Conservation (phyloP, 2,113 vertebrate genomes). For the Actenoides hombroni region DNA sequence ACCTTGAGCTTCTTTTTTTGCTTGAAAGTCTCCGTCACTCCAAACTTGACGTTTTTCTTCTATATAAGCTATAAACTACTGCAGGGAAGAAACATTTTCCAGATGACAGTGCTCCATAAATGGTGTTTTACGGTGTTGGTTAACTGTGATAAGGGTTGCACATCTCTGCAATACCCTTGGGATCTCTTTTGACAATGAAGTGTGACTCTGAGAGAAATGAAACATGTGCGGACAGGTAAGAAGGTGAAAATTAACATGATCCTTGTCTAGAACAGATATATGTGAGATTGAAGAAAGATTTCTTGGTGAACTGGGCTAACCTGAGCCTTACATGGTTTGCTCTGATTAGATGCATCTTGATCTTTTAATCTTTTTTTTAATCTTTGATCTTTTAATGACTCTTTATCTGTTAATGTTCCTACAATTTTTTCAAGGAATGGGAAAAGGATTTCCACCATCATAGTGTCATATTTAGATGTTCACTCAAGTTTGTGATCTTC, state of each 20-base stretch:
- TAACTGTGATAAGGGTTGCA: not conserved
- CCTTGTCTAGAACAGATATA: not conserved
- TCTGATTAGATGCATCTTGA: not conserved
- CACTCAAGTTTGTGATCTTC: not conserved
- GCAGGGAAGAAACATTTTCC: slow-evolving; percentile 33
- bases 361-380: not conserved
- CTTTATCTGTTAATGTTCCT: not conserved
- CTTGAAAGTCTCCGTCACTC: slow-evolving; percentile 31
- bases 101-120: slow-evolving; percentile 30
- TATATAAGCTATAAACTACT: slow-evolving; percentile 50
- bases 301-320: not conserved
- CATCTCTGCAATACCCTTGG: not conserved
- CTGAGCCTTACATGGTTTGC: not conserved
- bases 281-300: not conserved
- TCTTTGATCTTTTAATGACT: not conserved
- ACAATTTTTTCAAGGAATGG: not conserved
- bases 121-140: not conserved
- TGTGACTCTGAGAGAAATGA: not conserved
- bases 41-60: slow-evolving; percentile 41
- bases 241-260: not conserved
- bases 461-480: not conserved
- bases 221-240: not conserved
- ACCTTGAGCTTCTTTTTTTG: slow-evolving; percentile 10
- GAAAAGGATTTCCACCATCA: not conserved
- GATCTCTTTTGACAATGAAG: not conserved